Evolutionary conservation across 2,888 invertebrate genomes (phyloP).

Genomic region (Allacma fusca): DNA sequence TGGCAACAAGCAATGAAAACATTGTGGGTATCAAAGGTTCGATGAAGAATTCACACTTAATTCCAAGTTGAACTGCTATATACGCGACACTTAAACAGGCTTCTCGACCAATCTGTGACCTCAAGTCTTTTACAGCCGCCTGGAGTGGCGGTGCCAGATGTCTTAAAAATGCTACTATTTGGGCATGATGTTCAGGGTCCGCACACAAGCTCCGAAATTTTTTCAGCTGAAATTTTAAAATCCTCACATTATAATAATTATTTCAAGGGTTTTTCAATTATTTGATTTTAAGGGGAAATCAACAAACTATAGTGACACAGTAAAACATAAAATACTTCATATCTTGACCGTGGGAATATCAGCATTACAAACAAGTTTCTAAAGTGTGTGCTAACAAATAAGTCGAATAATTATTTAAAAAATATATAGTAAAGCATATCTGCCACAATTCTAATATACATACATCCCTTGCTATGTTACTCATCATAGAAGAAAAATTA

Average conservation of each 20-base stretch:
- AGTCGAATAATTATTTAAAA: not conserved
- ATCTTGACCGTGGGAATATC: too few species aligned
- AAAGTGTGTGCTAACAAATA: too few species aligned
- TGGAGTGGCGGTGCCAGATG: constrained; percentile 59
- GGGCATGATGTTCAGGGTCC: constrained; percentile 57
- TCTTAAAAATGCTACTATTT: constrained; percentile 58
- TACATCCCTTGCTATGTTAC: too few species aligned
- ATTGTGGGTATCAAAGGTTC: constrained; percentile 82
- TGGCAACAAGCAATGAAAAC: constrained; percentile 91
- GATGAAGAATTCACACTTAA: constrained; percentile 85
- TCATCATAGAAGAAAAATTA: too few species aligned
- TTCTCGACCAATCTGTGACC: constrained; percentile 93
- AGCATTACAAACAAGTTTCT: too few species aligned
- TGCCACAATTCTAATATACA: not conserved
- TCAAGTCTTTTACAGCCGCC: constrained; percentile 58
- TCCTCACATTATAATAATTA: constrained; percentile 4
- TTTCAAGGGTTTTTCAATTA: not conserved
- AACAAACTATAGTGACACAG: too few species aligned
- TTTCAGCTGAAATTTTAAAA: constrained; percentile 52
- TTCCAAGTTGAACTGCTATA: constrained; percentile 83
- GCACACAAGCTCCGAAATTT: constrained; percentile 58
- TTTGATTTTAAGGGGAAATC: too few species aligned
- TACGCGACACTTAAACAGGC: constrained; percentile 94
- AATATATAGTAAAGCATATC: not conserved
- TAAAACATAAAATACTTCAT: too few species aligned